A percentile compares a stretch with the other conserved stretches of the same genome.
Conservation (phyloP, 2,113 vertebrate genomes). For the Corvus hawaiiensis region DNA sequence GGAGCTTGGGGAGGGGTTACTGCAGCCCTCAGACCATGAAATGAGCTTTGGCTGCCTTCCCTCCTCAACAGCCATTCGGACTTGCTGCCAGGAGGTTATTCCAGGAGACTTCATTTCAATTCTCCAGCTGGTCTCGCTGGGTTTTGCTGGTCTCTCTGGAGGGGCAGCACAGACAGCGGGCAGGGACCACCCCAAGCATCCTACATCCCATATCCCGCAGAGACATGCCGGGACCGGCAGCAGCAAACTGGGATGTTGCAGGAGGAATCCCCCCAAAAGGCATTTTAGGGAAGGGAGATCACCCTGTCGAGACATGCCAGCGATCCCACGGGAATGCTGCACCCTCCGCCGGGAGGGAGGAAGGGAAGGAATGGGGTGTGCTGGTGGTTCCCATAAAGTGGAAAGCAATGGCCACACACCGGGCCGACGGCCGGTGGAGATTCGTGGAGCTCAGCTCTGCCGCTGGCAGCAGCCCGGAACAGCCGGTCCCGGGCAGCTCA, state of each 20-base stretch:
- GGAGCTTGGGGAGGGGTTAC: not conserved
- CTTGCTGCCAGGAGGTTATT: constrained; percentile 33
- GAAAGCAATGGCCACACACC: not conserved
- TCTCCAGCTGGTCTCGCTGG: not conserved
- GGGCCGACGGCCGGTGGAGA: rapidly evolving
- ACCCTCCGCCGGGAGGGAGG: not conserved
- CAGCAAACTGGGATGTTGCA: not conserved
- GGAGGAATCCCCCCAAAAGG: not conserved
- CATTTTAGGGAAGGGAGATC: not conserved
- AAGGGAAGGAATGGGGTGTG: not conserved
- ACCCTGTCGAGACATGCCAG: not conserved
- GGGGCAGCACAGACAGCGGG: not conserved
- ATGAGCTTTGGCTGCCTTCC: not conserved
- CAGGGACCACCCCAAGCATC: not conserved
- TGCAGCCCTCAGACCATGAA: constrained; percentile 6
- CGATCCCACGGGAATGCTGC: not conserved
- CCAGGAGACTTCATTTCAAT: constrained; percentile 8
- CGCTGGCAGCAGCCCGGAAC: not conserved
- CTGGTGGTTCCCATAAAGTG: not conserved
- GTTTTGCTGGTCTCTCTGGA: not conserved
- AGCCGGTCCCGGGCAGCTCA: not conserved
- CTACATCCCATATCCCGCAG: not conserved
- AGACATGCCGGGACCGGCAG: not conserved
- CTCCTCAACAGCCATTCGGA: not conserved
- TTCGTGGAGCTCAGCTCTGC: not conserved